Base-by-base conservation (phyloP, 2,113 vertebrate genomes). In the Lampris megalopsis region DNA sequence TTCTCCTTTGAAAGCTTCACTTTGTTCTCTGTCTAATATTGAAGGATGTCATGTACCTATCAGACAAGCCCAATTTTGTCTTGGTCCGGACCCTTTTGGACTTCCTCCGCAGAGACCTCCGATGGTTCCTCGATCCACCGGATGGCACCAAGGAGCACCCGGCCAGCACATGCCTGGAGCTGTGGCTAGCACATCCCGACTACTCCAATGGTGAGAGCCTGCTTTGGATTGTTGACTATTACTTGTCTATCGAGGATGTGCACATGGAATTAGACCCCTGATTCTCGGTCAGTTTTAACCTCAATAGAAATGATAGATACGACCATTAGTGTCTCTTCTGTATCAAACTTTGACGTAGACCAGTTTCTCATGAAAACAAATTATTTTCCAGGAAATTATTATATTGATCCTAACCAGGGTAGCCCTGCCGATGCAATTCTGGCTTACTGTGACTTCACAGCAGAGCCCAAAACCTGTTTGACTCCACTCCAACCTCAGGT, bases 381-480 rank as follows among this genome's bases (percentile, higher is more conserved):
- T 41, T 40, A 11, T 64, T 42, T 78, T 68, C 3, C 74, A 96
- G 96, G 95, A 45, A 89, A 93, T 45, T 97, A 95, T 76, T 95
- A 95, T 88, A 94, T 96, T 0, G 96, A 97, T 73, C 96, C 95
- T 68, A 97, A 97, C 84, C 96, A 96, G 79, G 96, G 96, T 37
- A 95, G 94, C 37, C 89, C 94, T 6, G 90, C 71, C 50, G 95
- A 96, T 0, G 90, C 95, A 0, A 77, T 96, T 69, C 43, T 92
- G 42, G 95, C 89, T 1, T 96, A 93, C 84, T 96, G 96, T 86
- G 95, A 95, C 88, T 96, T 96, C 85, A 94, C 93, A 0, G 90
- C 88, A 0, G 93, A 91, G 1, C 95, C 94, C 1, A 94, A 95
- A 82, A 96, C 95, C 56, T 96, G 96, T 78, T 84, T 96, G 4